Conservation (phyloP, 2,888 invertebrate genomes). For the Tryphoninae sp. region DNA sequence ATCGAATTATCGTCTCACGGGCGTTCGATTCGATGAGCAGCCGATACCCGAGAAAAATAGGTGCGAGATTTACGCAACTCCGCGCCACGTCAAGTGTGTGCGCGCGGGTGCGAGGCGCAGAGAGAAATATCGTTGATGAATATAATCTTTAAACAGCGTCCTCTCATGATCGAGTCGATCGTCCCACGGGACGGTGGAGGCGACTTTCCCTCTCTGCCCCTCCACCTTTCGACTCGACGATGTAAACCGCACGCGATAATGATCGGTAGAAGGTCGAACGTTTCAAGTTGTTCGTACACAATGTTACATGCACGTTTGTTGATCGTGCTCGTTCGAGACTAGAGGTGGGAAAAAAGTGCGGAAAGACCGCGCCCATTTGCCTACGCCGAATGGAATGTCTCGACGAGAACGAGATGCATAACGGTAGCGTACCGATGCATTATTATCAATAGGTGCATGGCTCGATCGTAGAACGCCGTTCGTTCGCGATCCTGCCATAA, state of each 20-base stretch:
- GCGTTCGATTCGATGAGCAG: too few species aligned
- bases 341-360: slow-evolving; percentile 55
- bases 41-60: neutral
- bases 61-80: slow-evolving; percentile 8
- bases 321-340: slow-evolving; percentile 9
- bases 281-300: slow-evolving; percentile 11
- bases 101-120: neutral
- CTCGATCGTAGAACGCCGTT: slow-evolving; percentile 14
- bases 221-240: slow-evolving; percentile 5
- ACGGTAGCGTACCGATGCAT: slow-evolving; percentile 13
- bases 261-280: slow-evolving; percentile 59
- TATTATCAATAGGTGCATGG: neutral
- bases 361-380: slow-evolving; percentile 60
- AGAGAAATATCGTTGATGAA: slow-evolving; percentile 30
- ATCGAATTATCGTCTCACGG: slow-evolving; percentile 4
- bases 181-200: slow-evolving; percentile 38
- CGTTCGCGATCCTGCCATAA: neutral
- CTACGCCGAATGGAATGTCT: slow-evolving; percentile 58
- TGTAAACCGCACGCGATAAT: slow-evolving; percentile 46
- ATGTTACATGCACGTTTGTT: slow-evolving; percentile 20
- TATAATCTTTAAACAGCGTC: slow-evolving; percentile 17
- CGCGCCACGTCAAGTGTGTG: neutral
- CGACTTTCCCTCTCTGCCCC: slow-evolving; percentile 23
- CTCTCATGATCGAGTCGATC: slow-evolving; percentile 37
- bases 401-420: slow-evolving; percentile 24